Percentiles rank a stretch among this genome's conserved stretches.
phyloP scores from a whole-genome alignment of 2,888 invertebrate genomes.

The Rambutsinella grinnellia region DNA sequence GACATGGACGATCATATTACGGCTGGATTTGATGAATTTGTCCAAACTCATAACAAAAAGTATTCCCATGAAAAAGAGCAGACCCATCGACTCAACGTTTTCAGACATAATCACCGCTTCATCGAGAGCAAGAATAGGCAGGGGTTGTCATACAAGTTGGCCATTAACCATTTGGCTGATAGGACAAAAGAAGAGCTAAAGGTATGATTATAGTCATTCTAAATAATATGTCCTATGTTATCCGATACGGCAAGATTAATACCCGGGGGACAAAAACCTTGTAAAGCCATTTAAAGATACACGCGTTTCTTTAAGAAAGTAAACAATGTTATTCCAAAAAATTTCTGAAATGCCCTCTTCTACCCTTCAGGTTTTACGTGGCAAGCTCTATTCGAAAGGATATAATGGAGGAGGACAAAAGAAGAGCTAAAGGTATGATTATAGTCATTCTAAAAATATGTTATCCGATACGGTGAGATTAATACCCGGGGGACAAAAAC shows the following conservation, averaged over 20 bases:
- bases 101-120: conserved; percentile 85
- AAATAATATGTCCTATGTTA: no score
- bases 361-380: conserved; percentile 80
- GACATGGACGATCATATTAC: conserved; percentile 79
- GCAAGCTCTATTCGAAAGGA: conserved; percentile 75
- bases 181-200: conserved; percentile 82
- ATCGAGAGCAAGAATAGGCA: conserved; percentile 87
- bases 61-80: conserved; percentile 80
- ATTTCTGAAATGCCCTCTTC: no score
- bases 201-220: no score
- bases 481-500: neutral
- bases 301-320: no score
- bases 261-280: neutral
- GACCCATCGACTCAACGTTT: conserved; percentile 79
- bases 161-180: conserved; percentile 91
- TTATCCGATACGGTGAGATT: no score
- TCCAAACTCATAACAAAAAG: conserved; percentile 77
- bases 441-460: no score
- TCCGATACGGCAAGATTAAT: neutral
- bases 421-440: conserved; percentile 76
- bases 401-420: conserved; percentile 82
- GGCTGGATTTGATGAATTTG: conserved; percentile 82
- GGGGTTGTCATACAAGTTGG: conserved; percentile 79
- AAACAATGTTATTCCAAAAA: no score
- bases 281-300: neutral